Conservation (phyloP, 2,888 invertebrate genomes). For the Liopterus haemorrhoidalis region DNA sequence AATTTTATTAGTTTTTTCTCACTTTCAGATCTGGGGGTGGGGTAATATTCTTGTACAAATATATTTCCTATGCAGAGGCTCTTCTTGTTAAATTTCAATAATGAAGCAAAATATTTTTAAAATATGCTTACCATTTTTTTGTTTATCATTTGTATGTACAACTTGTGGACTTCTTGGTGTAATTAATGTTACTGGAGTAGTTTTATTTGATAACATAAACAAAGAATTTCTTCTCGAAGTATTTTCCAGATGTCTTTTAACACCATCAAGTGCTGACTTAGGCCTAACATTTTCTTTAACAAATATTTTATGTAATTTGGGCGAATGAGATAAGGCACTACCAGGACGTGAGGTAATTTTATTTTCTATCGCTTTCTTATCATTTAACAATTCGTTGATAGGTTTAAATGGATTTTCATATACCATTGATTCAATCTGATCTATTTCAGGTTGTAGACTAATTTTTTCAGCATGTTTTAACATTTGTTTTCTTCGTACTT, state of each 20-base stretch:
- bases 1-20: too few species aligned
- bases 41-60: too few species aligned
- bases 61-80: too few species aligned
- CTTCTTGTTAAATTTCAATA: too few species aligned
- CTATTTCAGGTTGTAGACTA: constrained; percentile 9
- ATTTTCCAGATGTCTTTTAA: constrained; percentile 40
- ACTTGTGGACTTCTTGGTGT: constrained; percentile 18
- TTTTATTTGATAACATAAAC: constrained; percentile 36
- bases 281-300: constrained; percentile 36
- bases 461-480: constrained; percentile 15
- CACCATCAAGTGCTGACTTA: constrained; percentile 42
- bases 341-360: too few species aligned
- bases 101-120: too few species aligned
- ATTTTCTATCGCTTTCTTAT: too few species aligned
- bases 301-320: constrained; percentile 25
- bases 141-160: too few species aligned
- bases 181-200: constrained; percentile 38
- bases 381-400: constrained; percentile 16
- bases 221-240: constrained; percentile 9
- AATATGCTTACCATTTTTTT: too few species aligned
- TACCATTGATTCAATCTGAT: constrained; percentile 1
- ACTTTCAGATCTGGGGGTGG: too few species aligned
- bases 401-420: constrained; percentile 18
- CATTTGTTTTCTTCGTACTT: constrained; percentile 43
- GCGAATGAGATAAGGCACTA: constrained; percentile 31